Conservation (phyloP, 2,888 invertebrate species). For the Ophion ventricosus region DNA sequence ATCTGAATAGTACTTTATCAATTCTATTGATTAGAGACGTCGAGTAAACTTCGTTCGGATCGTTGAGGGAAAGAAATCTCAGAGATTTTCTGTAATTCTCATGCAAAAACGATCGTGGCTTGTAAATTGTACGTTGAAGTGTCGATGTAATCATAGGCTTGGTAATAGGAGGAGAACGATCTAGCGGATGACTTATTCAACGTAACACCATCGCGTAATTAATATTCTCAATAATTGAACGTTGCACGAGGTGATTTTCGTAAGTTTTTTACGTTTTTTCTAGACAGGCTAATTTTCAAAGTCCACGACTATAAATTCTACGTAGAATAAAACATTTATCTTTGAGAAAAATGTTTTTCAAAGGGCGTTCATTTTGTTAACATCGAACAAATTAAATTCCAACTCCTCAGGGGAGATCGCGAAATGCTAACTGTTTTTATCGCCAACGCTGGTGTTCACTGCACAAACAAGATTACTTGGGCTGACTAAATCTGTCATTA, state of each 20-base stretch:
- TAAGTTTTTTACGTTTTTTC: neutral
- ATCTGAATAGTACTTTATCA: neutral
- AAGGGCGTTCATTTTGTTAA: too few relatives aligned
- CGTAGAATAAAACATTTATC: too few relatives aligned
- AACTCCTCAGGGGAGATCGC: neutral
- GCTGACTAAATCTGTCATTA: too few relatives aligned
- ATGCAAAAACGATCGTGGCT: slow-evolving; percentile 5
- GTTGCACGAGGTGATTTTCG: slow-evolving; percentile 33
- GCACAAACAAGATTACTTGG: too few relatives aligned
- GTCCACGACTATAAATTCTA: too few relatives aligned
- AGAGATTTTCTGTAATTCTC: neutral
- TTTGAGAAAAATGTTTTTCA: too few relatives aligned
- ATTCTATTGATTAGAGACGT: slow-evolving; percentile 23
- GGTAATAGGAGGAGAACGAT: slow-evolving; percentile 42
- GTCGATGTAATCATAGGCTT: slow-evolving; percentile 52
- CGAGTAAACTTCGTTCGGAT: slow-evolving; percentile 22
- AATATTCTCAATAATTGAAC: slow-evolving; percentile 39
- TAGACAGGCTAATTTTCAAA: too few relatives aligned
- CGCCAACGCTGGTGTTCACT: neutral
- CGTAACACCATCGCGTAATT: slow-evolving; percentile 31
- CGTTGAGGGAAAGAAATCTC: neutral
- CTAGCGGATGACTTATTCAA: slow-evolving; percentile 29
- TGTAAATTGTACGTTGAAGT: slow-evolving; percentile 44
- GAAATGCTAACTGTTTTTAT: slow-evolving; percentile 23
- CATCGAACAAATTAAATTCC: too few relatives aligned